Evolutionary conservation across 2,113 vertebrate genomes (phyloP).

Genomic region (Taurulus bubalis): DNA sequence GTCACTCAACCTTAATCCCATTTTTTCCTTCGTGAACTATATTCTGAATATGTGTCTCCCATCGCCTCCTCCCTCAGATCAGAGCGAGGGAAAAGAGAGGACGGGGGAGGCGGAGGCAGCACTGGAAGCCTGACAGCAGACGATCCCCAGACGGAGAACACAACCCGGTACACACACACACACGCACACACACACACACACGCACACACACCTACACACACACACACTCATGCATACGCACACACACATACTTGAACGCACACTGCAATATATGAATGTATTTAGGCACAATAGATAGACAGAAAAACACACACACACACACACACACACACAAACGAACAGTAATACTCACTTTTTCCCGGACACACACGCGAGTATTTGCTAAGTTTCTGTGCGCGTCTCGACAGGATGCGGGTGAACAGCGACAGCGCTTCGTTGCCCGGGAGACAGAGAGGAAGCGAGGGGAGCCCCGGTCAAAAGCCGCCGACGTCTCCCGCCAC

Average conservation of each 20-base stretch:
- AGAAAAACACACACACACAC: conserved; percentile 15
- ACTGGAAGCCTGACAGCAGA: conserved; percentile 82
- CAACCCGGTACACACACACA: conserved; percentile 74
- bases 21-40: conserved; percentile 30
- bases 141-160: conserved; percentile 77
- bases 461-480: conserved; percentile 83
- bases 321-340: conserved; percentile 17
- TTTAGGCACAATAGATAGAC: neutral
- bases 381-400: conserved; percentile 15
- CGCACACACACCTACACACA: conserved; percentile 8
- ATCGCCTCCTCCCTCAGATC: conserved; percentile 59
- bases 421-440: conserved; percentile 86
- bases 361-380: neutral
- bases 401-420: conserved; percentile 85
- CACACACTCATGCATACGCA: no score
- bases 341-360: neutral
- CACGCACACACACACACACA: neutral
- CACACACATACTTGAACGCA: conserved; percentile 4
- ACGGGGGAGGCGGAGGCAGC: conserved; percentile 81
- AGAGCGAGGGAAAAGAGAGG: conserved; percentile 80
- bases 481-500: conserved; percentile 73
- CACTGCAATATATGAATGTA: neutral
- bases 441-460: conserved; percentile 81
- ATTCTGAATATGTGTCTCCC: conserved; percentile 17
- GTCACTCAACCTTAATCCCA: neutral